Conservation (phyloP, 2,888 invertebrate genomes). For the Tachina grossa region DNA sequence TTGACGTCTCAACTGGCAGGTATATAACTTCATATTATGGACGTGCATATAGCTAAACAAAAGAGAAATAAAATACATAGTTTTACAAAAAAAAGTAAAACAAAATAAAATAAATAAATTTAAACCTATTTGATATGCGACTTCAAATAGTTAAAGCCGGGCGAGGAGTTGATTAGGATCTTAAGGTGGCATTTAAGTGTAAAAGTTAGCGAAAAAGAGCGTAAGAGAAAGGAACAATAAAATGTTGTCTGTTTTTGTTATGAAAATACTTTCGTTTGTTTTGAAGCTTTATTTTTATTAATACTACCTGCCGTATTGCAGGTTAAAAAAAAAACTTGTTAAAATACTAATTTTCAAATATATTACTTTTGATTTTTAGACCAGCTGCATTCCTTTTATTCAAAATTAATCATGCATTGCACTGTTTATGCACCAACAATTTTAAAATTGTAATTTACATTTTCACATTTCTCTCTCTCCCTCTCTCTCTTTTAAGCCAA, state of each 20-base stretch:
- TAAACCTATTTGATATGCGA: conserved; percentile 18
- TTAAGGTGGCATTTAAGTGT: conserved; percentile 18
- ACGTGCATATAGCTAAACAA: conserved; percentile 39
- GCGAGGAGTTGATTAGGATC: background rate
- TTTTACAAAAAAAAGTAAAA: no score
- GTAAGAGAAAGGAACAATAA: background rate
- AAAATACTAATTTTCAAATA: background rate
- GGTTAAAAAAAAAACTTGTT: no score
- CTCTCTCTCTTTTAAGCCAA: background rate
- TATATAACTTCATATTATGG: conserved; percentile 61
- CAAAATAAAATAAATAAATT: conserved; percentile 12
- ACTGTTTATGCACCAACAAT: conserved; percentile 24
- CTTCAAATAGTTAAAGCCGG: background rate
- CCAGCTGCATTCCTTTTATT: conserved; percentile 30
- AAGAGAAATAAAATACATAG: background rate
- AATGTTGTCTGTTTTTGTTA: no score
- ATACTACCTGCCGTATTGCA: no score
- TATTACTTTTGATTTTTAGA: background rate
- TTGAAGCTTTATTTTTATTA: no score
- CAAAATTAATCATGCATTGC: conserved; percentile 38
- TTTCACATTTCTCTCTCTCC: background rate
- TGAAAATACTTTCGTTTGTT: no score
- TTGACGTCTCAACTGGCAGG: conserved; percentile 70
- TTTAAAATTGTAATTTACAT: background rate
- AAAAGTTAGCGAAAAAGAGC: conserved; percentile 11